These are phyloP conservation scores for Anoplius nigerrimus DNA, from an alignment of 2,888 invertebrate genomes.

Conservation along the genomic window DNA sequence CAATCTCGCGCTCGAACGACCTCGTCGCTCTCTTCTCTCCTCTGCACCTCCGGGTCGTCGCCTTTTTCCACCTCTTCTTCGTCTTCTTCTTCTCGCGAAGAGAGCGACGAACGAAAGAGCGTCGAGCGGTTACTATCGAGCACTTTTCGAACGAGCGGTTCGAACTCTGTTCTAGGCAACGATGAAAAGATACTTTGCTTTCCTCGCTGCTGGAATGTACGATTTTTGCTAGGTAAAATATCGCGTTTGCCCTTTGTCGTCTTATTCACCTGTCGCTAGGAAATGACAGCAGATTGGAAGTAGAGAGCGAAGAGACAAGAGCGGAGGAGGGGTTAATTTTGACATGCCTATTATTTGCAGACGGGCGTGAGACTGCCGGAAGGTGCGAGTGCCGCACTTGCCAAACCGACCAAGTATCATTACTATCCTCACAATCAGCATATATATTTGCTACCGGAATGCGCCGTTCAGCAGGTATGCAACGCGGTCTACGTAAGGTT, in stretches of 20 bases:
- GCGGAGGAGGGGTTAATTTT: background rate
- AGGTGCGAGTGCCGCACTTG: slow-evolving; percentile 76
- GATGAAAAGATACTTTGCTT: too few relatives aligned
- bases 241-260: background rate
- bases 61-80: slow-evolving; percentile 16
- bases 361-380: slow-evolving; percentile 76
- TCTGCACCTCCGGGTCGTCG: slow-evolving; percentile 16
- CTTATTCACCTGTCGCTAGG: background rate
- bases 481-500: slow-evolving; percentile 94
- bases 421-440: slow-evolving; percentile 96
- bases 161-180: too few relatives aligned
- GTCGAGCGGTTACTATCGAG: too few relatives aligned
- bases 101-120: too few relatives aligned
- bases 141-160: too few relatives aligned
- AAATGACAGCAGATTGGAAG: background rate
- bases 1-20: background rate
- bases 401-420: slow-evolving; percentile 94
- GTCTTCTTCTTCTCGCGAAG: slow-evolving; percentile 7
- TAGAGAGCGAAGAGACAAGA: background rate
- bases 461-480: slow-evolving; percentile 96
- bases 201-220: too few relatives aligned
- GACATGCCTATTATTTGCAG: slow-evolving; percentile 57
- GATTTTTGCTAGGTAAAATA: too few relatives aligned
- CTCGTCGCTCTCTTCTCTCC: slow-evolving; percentile 33
- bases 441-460: slow-evolving; percentile 93